A percentile compares a stretch with the other conserved stretches of the same genome.
These are phyloP conservation scores for Lasioglossum pauxillum DNA, from an alignment of 2,888 invertebrate genomes.

Conservation along the genomic window DNA sequence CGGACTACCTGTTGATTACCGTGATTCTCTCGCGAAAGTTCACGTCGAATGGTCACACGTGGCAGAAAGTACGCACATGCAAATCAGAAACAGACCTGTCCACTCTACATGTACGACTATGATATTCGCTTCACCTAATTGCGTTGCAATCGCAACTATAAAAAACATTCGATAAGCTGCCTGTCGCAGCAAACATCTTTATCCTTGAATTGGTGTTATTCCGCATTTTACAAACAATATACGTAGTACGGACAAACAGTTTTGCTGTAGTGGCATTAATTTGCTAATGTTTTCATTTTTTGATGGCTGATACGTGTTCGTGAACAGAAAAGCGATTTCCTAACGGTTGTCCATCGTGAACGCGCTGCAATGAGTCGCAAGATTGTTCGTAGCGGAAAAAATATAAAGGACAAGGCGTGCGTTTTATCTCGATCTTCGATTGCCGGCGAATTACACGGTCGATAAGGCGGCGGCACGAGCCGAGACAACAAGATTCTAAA, in stretches of 20 bases:
- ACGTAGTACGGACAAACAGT: neutral
- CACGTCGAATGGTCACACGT: neutral
- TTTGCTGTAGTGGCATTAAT: neutral
- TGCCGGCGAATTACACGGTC: slow-evolving; percentile 24
- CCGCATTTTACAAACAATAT: neutral
- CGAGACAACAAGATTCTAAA: slow-evolving; percentile 36
- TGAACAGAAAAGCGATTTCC: neutral
- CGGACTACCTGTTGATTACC: neutral
- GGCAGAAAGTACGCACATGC: neutral
- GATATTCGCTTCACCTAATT: neutral
- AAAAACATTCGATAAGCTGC: neutral
- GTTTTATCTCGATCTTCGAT: slow-evolving; percentile 33
- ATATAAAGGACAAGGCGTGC: neutral
- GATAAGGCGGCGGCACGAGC: slow-evolving; percentile 37
- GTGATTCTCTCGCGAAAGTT: neutral
- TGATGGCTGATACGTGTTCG: neutral
- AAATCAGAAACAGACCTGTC: neutral
- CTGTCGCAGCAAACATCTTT: neutral
- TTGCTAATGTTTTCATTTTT: neutral
- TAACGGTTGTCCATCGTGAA: neutral
- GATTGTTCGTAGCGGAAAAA: too few species aligned
- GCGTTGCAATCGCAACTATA: neutral
- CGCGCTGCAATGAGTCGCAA: neutral
- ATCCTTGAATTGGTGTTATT: neutral
- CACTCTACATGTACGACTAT: neutral